Conservation (phyloP, 1,140 invertebrate species). For the Sogatella furcifera region DNA sequence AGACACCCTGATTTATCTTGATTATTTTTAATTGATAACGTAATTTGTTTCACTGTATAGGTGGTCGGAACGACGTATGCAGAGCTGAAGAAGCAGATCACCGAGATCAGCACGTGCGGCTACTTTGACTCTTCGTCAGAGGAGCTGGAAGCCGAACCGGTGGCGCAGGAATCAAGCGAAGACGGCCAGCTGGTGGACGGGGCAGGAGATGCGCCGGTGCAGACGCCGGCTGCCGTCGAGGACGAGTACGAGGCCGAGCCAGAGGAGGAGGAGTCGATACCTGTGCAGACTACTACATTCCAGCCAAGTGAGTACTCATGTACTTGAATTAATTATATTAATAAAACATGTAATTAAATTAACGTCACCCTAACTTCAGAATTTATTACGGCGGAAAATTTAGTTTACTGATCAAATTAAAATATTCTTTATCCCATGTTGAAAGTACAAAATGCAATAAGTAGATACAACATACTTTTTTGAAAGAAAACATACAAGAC, state of each 20-base stretch:
- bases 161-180: conserved; percentile 17
- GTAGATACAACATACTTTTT: too few relatives aligned
- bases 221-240: conserved; percentile 7
- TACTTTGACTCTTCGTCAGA: conserved; percentile 58
- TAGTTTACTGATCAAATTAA: too few relatives aligned
- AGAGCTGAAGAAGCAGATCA: conserved; percentile 63
- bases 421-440: too few relatives aligned
- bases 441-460: too few relatives aligned
- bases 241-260: conserved; percentile 6
- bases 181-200: conserved; percentile 21
- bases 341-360: too few relatives aligned
- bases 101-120: conserved; percentile 60
- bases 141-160: conserved; percentile 2
- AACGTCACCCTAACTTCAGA: too few relatives aligned
- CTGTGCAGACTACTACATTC: conserved; percentile 13
- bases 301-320: conserved; percentile 8
- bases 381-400: too few relatives aligned
- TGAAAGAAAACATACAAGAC: too few relatives aligned
- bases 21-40: too few relatives aligned
- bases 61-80: conserved; percentile 55
- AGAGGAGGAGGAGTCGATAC: conserved; percentile 9
- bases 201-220: not conserved
- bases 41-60: too few relatives aligned
- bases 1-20: too few relatives aligned
- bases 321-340: too few relatives aligned